These are phyloP conservation scores for Portunus trituberculatus DNA, from an alignment of 1,140 invertebrate genomes.

Conservation along the genomic window DNA sequence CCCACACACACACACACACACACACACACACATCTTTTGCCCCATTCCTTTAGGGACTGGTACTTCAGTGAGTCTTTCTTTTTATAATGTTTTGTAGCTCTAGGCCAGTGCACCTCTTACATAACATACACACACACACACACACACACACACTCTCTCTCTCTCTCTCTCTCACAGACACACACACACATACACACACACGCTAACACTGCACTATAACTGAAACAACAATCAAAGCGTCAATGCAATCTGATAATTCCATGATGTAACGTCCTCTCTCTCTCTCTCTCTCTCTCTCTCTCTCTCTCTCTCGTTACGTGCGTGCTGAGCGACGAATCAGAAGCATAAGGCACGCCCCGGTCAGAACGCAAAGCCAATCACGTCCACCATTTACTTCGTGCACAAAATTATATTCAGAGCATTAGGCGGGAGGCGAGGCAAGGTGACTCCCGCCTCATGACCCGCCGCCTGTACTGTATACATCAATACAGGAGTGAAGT, in stretches of 20 bases:
- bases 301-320: background rate
- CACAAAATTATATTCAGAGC: background rate
- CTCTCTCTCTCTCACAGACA: background rate
- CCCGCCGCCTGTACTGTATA: too few relatives aligned
- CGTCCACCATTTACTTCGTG: background rate
- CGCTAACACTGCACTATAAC: background rate
- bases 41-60: too few relatives aligned
- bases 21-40: background rate
- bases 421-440: background rate
- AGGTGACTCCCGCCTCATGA: too few relatives aligned
- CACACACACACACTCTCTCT: constrained; percentile 11
- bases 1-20: constrained; percentile 32
- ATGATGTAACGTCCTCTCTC: background rate
- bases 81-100: too few relatives aligned
- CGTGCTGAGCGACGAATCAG: background rate
- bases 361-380: background rate
- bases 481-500: too few relatives aligned
- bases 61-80: too few relatives aligned
- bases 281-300: too few relatives aligned
- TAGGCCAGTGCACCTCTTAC: too few relatives aligned
- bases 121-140: constrained; percentile 12
- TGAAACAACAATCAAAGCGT: background rate
- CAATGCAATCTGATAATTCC: background rate
- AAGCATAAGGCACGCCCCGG: background rate
- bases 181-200: constrained; percentile 31